Evolutionary conservation across 2,888 invertebrate genomes (phyloP).

Genomic region (Cantharis rustica): DNA sequence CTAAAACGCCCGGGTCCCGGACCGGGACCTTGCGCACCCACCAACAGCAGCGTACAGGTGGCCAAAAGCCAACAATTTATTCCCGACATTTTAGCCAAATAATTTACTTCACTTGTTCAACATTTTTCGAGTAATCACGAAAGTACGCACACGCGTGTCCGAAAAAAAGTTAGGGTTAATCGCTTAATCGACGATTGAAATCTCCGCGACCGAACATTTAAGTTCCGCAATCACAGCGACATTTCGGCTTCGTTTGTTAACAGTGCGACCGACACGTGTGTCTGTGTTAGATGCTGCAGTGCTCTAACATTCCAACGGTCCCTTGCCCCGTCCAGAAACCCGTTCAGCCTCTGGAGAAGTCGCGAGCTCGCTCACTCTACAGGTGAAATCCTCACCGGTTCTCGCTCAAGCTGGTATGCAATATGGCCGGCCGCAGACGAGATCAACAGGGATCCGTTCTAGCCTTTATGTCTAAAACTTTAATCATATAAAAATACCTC

Average conservation of each 20-base stretch:
- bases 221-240: slow-evolving; percentile 38
- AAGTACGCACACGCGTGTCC: slow-evolving; percentile 3
- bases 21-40: slow-evolving; percentile 51
- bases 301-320: slow-evolving; percentile 55
- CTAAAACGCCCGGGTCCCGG: slow-evolving; percentile 53
- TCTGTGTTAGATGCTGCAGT: slow-evolving; percentile 51
- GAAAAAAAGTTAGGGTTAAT: slow-evolving; percentile 28
- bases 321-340: slow-evolving; percentile 53
- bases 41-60: slow-evolving; percentile 42
- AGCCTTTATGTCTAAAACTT: slow-evolving; percentile 39
- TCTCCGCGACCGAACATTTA: slow-evolving; percentile 34
- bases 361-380: slow-evolving; percentile 43
- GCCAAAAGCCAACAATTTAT: slow-evolving; percentile 42
- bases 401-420: slow-evolving; percentile 57
- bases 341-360: slow-evolving; percentile 54
- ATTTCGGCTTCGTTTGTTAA: slow-evolving; percentile 46
- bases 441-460: slow-evolving; percentile 46
- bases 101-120: background rate
- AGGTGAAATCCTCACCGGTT: slow-evolving; percentile 39
- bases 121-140: slow-evolving; percentile 23
- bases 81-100: slow-evolving; percentile 40
- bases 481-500: slow-evolving; percentile 40
- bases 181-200: slow-evolving; percentile 37
- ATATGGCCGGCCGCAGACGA: slow-evolving; percentile 54
- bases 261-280: slow-evolving; percentile 49